A percentile compares a stretch with the other conserved stretches of the same genome.
Conservation (phyloP, 2,888 invertebrate genomes). For the Cantharis rufa region DNA sequence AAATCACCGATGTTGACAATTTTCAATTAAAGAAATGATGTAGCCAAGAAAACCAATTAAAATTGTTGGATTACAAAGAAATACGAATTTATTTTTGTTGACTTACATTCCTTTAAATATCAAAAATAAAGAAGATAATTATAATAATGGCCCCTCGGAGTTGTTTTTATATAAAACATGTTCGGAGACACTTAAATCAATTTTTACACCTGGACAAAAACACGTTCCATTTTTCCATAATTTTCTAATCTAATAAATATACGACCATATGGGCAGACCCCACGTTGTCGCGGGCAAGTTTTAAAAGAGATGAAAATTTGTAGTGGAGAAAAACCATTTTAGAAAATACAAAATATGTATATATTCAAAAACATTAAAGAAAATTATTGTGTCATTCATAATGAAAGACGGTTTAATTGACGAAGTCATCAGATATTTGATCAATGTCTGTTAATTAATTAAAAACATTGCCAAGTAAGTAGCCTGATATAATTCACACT, state of each 20-base stretch:
- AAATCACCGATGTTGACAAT: constrained; percentile 30
- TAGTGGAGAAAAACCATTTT: neutral
- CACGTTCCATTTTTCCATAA: neutral
- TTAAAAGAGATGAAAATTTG: neutral
- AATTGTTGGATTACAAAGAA: constrained; percentile 27
- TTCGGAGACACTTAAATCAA: neutral
- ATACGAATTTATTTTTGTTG: constrained; percentile 26
- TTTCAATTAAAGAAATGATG: constrained; percentile 32
- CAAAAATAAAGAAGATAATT: constrained; percentile 31
- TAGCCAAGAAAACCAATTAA: constrained; percentile 31
- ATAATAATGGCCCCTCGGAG: constrained; percentile 8
- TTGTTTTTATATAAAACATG: neutral
- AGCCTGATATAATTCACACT: constrained; percentile 36
- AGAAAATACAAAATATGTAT: neutral
- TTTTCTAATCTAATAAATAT: neutral
- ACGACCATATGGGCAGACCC: neutral
- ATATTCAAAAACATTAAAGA: neutral
- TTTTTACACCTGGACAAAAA: neutral
- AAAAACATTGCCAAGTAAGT: constrained; percentile 27
- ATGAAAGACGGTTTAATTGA: constrained; percentile 25
- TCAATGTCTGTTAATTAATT: constrained; percentile 30
- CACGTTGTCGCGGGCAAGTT: too few relatives aligned
- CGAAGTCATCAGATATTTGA: constrained; percentile 26
- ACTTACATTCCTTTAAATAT: constrained; percentile 28
- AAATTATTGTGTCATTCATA: constrained; percentile 9